Base-by-base conservation (phyloP, 1,140 invertebrate genomes). In the Hypsibius dujardini region DNA sequence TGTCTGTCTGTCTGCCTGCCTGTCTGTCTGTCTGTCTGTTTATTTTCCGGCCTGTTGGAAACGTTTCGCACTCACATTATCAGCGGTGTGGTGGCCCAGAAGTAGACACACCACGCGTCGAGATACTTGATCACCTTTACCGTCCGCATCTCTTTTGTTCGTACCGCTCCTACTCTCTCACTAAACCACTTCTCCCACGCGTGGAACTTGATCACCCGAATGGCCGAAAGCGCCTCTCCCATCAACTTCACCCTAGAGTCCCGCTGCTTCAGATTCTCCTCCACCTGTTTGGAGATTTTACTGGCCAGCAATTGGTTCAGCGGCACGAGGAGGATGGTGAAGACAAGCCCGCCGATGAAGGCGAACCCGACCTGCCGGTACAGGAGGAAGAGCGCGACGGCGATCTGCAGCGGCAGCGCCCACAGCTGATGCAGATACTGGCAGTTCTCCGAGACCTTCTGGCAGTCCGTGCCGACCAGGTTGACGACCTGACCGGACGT, bases 51-150 rank as follows among this genome's bases (percentile, higher is more conserved):
- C 28, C 28, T 28, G 28, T 28, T 28, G 28, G 28, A 28, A 28
- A 28, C 28, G 28, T 28, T 28, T 28, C 28, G 50, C 7, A 56
- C 50, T 45, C 45, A 67, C 62, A 67, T 67, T 12, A 67, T 67
- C 12, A 97, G 89, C 0, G 95, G 95, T n/a, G 95, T 97, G 2
- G 92, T 94, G 1, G 95, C 95, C 95, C 95, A 98, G 78, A 98
- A 91, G 79, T 92, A 97, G 1, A 98, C 95, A 81, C 95, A 98
- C 69, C 95, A 79, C n/a, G 95, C 95, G 82, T 98, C 95, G 72
- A 98, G 79, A 81, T 98, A 98, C 82, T 98, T 98, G 73, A 69
- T 74, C 71, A 42, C 72, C 73, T 86, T 86, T 62, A 95, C 79
- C 76, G 87, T 88, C 70, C 85, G 85, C 40, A 95, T 76, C 81